A percentile compares a stretch with the other conserved stretches of the same genome.
Evolutionary conservation across 2,888 invertebrate species (phyloP).

Genomic region (Laothoe populi): DNA sequence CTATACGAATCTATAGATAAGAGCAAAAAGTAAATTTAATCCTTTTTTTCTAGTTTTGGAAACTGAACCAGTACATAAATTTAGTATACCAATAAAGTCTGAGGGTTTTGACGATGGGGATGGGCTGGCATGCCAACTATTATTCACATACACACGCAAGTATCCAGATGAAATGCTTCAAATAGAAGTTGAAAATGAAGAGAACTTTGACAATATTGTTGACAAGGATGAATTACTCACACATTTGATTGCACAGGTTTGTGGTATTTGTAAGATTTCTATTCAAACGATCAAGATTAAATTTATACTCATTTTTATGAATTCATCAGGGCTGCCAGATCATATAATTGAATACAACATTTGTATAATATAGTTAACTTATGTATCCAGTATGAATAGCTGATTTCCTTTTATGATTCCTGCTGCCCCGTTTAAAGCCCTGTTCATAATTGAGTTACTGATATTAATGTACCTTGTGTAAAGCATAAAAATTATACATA

Average conservation of each 20-base stretch:
- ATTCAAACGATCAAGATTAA: background rate
- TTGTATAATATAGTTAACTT: too few species aligned
- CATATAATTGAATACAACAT: too few species aligned
- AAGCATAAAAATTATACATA: too few species aligned
- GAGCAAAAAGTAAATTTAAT: too few species aligned
- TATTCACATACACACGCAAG: constrained; percentile 92
- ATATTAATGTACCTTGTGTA: too few species aligned
- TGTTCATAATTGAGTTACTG: too few species aligned
- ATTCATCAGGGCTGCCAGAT: too few species aligned
- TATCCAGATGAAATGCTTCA: constrained; percentile 95
- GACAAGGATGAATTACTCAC: constrained; percentile 87
- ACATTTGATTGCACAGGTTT: constrained; percentile 88
- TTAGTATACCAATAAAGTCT: constrained; percentile 92
- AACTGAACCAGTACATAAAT: constrained; percentile 89
- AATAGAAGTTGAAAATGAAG: constrained; percentile 90
- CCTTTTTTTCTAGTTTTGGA: constrained; percentile 85
- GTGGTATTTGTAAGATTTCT: constrained; percentile 3
- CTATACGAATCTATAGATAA: too few species aligned
- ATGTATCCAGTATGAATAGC: too few species aligned
- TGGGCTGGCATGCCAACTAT: constrained; percentile 90
- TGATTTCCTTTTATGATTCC: too few species aligned
- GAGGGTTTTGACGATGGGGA: constrained; percentile 89
- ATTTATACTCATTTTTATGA: background rate
- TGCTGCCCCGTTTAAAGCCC: too few species aligned
- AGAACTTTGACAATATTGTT: constrained; percentile 90